Evolutionary conservation across 2,113 vertebrate species (phyloP), one percentile per base, ranked within the genome.

Genomic region (Apus apus): DNA sequence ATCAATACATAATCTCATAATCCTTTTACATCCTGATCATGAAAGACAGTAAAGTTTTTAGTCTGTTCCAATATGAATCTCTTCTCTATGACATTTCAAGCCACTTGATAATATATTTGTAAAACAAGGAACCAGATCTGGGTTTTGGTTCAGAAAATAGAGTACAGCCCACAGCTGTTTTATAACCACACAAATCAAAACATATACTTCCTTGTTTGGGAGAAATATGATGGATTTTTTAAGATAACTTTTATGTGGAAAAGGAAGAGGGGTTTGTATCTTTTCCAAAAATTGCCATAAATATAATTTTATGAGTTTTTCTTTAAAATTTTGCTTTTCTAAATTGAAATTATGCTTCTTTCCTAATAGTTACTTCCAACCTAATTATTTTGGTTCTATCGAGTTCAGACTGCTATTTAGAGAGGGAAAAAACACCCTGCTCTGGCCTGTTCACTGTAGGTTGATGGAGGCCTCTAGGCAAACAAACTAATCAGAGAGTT

Each of bases 331-430:
- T 84, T 80, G 6, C 15, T 68, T 48, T 76, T 89, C 27, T 53
- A 53, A 74, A 68, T 68, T 23, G 53, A 93, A 96, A 90, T 38
- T 2, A 19, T 38, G 14, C 23, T 67, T 90, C 40, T 75, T 84
- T 82, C 57, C n/a, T 74, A 56, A 73, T 25, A 62, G 77, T 86
- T 92, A 65, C 92, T 94, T 96, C 76, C 89, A 79, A 30, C 40
- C 90, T 78, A 80, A 58, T 95, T 93, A 60, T 84, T 94, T 95
- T 61, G 36, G n/a, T 84, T 68, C 43, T 87, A 4, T 86, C 6
- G 19, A 93, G 27, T 91, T 93, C 76, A 86, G 75, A 72, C 53
- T 91, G 53, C 72, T 89, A 79, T 94, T 94, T 94, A 87, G 54
- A 83, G 93, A 87, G 85, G 13, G 11, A 87, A 83, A 79, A 92